Conservation (phyloP, 2,888 invertebrate genomes). For the Pammene aurita region DNA sequence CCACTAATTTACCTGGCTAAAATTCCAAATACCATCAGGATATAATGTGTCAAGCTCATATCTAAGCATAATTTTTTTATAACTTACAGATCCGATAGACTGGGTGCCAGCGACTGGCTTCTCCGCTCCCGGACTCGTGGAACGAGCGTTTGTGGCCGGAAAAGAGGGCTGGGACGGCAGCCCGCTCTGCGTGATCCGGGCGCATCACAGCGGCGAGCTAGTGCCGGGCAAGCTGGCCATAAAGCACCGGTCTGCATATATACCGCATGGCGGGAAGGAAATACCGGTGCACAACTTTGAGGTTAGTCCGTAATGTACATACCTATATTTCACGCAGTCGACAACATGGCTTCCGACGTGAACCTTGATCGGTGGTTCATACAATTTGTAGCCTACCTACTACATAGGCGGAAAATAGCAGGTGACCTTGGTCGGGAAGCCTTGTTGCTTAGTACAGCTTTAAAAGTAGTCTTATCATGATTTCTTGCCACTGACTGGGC, state of each 20-base stretch:
- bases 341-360: too few relatives aligned
- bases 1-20: too few relatives aligned
- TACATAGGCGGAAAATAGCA: too few relatives aligned
- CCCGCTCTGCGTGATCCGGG: conserved; percentile 74
- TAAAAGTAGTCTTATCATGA: too few relatives aligned
- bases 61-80: neutral
- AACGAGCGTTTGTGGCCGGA: conserved; percentile 69
- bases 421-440: too few relatives aligned
- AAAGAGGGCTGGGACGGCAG: conserved; percentile 75
- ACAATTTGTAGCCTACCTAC: too few relatives aligned
- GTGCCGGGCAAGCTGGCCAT: conserved; percentile 74
- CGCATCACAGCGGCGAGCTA: conserved; percentile 70
- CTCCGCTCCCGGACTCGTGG: conserved; percentile 55
- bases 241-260: conserved; percentile 67
- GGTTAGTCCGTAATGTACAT: conserved; percentile 54
- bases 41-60: too few relatives aligned
- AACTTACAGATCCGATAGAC: conserved; percentile 55
- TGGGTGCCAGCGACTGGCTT: conserved; percentile 66
- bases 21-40: too few relatives aligned
- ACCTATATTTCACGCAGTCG: too few relatives aligned
- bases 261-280: conserved; percentile 69
- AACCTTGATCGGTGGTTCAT: too few relatives aligned
- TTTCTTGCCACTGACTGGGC: too few relatives aligned
- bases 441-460: too few relatives aligned
- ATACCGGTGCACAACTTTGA: conserved; percentile 75